A percentile compares a stretch with the other conserved stretches of the same genome.
These are phyloP conservation scores for Matsumurasca onukii DNA, from an alignment of 1,140 invertebrate genomes.

Conservation along the genomic window DNA sequence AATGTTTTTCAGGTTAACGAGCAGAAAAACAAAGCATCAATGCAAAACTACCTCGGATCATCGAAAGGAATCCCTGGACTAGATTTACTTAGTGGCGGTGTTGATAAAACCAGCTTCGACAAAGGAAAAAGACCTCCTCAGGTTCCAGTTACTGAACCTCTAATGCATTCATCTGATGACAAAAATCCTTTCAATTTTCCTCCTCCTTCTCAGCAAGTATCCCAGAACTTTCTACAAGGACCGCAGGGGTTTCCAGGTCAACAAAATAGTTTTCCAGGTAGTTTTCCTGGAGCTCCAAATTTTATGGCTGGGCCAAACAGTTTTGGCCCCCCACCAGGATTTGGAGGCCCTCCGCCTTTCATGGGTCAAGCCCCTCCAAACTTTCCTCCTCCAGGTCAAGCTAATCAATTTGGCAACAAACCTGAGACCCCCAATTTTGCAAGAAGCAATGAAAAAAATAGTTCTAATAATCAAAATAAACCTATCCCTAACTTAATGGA, in stretches of 20 bases:
- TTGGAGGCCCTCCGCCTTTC: neutral
- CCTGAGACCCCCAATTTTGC: neutral
- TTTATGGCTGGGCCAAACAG: neutral
- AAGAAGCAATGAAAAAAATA: conserved; percentile 3
- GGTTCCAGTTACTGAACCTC: conserved; percentile 10
- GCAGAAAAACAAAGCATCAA: too few relatives aligned
- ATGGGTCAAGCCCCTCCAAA: conserved; percentile 29
- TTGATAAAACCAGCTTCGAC: neutral
- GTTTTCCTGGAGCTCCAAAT: neutral
- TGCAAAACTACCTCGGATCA: too few relatives aligned
- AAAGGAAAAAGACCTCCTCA: neutral
- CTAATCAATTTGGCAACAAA: neutral
- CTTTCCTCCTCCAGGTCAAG: conserved; percentile 26
- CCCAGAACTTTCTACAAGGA: neutral
- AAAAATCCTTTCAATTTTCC: conserved; percentile 44
- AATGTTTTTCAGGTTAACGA: conserved; percentile 3
- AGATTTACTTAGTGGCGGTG: conserved; percentile 35
- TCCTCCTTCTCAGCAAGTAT: conserved; percentile 12
- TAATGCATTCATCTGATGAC: conserved; percentile 41
- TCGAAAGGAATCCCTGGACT: conserved; percentile 41
- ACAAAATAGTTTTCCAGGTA: conserved; percentile 8
- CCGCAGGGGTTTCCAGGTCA: neutral
- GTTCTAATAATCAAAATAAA: neutral
- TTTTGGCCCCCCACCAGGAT: conserved; percentile 14
- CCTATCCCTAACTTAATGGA: conserved; percentile 26